Conservation (phyloP, 2,113 vertebrate species). For the Hoplias malabaricus region DNA sequence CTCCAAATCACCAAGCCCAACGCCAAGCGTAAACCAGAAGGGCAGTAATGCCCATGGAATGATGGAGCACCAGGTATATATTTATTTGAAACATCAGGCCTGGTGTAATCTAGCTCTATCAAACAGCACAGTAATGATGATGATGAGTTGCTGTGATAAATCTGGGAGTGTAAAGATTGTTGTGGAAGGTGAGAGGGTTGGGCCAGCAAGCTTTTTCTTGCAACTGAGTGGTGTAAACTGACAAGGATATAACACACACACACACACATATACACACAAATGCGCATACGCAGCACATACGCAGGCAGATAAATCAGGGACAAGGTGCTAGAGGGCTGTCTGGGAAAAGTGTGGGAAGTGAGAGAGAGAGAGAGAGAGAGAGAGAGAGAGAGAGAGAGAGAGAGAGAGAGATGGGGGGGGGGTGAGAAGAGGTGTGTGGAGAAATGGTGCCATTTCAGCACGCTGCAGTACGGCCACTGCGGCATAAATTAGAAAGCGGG, state of each 20-base stretch:
- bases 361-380: constrained; percentile 1
- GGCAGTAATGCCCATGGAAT: too few relatives aligned
- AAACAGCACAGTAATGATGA: neutral
- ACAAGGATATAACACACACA: neutral
- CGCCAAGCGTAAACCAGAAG: too few relatives aligned
- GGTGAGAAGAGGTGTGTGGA: constrained; percentile 51
- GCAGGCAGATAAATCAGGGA: constrained; percentile 68
- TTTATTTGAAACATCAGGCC: constrained; percentile 1
- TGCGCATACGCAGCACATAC: constrained; percentile 24
- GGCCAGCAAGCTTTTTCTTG: neutral
- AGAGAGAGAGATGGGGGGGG: constrained; percentile 47
- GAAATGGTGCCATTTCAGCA: constrained; percentile 71
- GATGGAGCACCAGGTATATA: too few relatives aligned
- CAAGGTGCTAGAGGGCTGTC: constrained; percentile 24
- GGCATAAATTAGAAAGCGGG: constrained; percentile 71
- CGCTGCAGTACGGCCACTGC: constrained; percentile 59
- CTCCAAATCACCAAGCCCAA: too few relatives aligned
- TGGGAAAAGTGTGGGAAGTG: constrained; percentile 2
- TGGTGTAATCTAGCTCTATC: constrained; percentile 4
- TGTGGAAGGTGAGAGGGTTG: constrained; percentile 6
- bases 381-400: constrained; percentile 21
- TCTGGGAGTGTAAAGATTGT: neutral
- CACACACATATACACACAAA: neutral
- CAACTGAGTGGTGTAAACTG: neutral
- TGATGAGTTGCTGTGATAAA: neutral